A percentile compares a stretch with the other conserved stretches of the same genome.
Conservation (phyloP, 2,797 vertebrate genomes). For the Danio aesculapii region DNA sequence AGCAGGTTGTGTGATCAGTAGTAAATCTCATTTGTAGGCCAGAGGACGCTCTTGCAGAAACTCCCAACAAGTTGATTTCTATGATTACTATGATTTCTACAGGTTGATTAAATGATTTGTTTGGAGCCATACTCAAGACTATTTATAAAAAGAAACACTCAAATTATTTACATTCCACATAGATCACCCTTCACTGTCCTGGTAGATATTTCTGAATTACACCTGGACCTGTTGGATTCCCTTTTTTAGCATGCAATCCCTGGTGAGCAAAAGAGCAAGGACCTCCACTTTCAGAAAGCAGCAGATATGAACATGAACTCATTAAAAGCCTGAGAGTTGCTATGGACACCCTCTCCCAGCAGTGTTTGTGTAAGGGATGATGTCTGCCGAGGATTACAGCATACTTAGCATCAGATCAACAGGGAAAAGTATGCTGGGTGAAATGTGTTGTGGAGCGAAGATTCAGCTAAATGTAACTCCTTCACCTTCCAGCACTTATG, state of each 20-base stretch:
- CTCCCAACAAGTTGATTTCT: no score
- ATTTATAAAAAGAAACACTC: neutral
- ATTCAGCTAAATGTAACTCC: conserved; percentile 22
- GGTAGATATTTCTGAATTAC: conserved; percentile 31
- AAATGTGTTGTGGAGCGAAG: conserved; percentile 35
- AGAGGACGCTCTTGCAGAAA: no score
- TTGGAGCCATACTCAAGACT: no score
- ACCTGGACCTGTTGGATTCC: conserved; percentile 12
- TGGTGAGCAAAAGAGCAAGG: neutral
- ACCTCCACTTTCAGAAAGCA: conserved; percentile 45
- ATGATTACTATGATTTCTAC: neutral
- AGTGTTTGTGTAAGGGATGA: conserved; percentile 44
- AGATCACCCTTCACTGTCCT: conserved; percentile 21
- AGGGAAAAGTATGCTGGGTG: conserved; percentile 35
- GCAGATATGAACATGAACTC: conserved; percentile 38
- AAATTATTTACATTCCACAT: conserved; percentile 3
- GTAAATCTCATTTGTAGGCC: no score
- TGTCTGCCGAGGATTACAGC: conserved; percentile 37
- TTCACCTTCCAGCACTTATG: neutral
- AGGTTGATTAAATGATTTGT: neutral
- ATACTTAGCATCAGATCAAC: conserved; percentile 59
- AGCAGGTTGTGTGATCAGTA: no score
- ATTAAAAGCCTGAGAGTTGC: conserved; percentile 43
- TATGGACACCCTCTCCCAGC: conserved; percentile 37
- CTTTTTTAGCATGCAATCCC: conserved; percentile 1